Conservation (phyloP, 2,113 vertebrate genomes). For the Chroicocephalus ridibundus region DNA sequence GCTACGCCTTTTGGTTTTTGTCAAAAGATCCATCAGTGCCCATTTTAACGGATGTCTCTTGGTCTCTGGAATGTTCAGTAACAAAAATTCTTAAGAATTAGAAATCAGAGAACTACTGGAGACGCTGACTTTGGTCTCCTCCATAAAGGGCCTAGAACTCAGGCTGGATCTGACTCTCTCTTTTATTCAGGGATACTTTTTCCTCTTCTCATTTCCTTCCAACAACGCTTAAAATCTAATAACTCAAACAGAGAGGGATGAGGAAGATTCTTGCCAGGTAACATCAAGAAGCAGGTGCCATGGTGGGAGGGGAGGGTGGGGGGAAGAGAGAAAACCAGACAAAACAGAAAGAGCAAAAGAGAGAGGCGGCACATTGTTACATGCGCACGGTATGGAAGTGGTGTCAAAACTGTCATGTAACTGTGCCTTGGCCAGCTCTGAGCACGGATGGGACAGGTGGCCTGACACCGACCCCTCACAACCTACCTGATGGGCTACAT, state of each 20-base stretch:
- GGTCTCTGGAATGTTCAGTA: neutral
- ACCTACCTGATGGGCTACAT: neutral
- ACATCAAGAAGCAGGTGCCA: neutral
- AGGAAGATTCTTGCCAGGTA: neutral
- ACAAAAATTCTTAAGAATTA: neutral
- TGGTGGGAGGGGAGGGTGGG: too few relatives aligned
- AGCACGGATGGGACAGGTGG: neutral
- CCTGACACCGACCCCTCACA: neutral
- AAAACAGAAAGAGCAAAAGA: neutral
- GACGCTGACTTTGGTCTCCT: neutral
- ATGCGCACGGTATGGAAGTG: fast-evolving
- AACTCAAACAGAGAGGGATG: neutral
- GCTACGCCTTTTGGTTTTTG: neutral
- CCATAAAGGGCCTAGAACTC: neutral
- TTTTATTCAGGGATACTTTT: neutral
- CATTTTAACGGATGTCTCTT: neutral
- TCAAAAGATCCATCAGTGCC: neutral
- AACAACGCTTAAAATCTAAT: neutral
- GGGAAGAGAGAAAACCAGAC: neutral
- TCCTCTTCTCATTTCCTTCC: neutral
- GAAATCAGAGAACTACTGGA: neutral
- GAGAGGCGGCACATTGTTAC: neutral
- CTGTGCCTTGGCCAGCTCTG: neutral
- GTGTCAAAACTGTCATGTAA: neutral
- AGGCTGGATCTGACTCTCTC: neutral